Evolutionary conservation across 2,888 invertebrate species (phyloP), one percentile per base, ranked within the genome.

Genomic region (Zygaena filipendulae): DNA sequence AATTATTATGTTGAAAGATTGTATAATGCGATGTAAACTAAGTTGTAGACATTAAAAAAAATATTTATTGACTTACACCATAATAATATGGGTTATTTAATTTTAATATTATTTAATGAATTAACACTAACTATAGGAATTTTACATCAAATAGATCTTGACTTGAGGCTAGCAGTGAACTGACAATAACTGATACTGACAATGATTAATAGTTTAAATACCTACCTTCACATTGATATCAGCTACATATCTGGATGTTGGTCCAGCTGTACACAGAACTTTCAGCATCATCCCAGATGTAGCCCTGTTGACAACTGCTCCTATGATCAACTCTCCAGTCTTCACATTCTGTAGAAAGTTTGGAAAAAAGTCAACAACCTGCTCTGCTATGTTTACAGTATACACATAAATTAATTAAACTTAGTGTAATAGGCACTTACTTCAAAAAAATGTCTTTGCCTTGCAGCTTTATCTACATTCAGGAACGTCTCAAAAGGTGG

Each of bases 201-300:
- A n/a, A n/a, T n/a, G n/a, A n/a, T n/a, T n/a, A n/a, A n/a, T n/a
- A n/a, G n/a, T n/a, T n/a, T n/a, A n/a, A n/a, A n/a, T n/a, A n/a
- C n/a, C n/a, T 79, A 93, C 95, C 85, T 91, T 92, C 33, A 95
- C 87, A 63, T 90, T 90, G 42, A 95, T 86, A 66, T 95, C 93
- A 28, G 91, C 89, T 26, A 95, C 87, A 69, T 91, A 90, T 61
- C 91, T 84, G 23, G 88, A 87, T 41, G 84, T 85, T 28, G 87
- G 89, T 39, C 90, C 90, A 33, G 91, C 88, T 32, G 91, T 88
- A 70, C 94, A 95, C 26, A 95, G 77, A 12, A 96, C 87, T 68
- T 91, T 91, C 43, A 95, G 79, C 81, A 87, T 85, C 79, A 87
- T 84, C 35, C 88, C 88, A 18, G 86, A 84, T 35, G 86, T 83